Conservation (phyloP, 2,797 vertebrate genomes). For the Hozukius guyotensis region DNA sequence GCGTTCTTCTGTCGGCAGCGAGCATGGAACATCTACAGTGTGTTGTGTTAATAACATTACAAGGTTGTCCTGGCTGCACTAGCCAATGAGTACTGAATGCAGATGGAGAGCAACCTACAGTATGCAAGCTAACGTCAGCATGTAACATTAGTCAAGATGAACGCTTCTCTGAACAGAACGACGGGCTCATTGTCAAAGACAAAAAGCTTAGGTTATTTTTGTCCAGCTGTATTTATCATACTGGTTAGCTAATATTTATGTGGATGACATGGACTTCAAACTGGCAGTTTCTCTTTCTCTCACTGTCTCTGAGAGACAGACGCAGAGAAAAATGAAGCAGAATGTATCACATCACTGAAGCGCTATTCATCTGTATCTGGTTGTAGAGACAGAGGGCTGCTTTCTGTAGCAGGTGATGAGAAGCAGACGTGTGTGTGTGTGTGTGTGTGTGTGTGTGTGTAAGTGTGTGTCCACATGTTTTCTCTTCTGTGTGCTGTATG, state of each 20-base stretch:
- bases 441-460: slow-evolving; percentile 20
- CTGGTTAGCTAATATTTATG: background rate
- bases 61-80: background rate
- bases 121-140: background rate
- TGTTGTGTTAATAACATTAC: background rate
- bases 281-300: background rate
- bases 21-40: background rate
- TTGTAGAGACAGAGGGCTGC: slow-evolving; percentile 40
- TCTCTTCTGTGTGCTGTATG: slow-evolving; percentile 3
- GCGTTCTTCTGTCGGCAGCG: too few species aligned
- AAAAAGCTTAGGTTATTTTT: background rate
- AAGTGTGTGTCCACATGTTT: slow-evolving; percentile 28
- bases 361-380: slow-evolving; percentile 42
- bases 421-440: slow-evolving; percentile 47
- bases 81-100: background rate
- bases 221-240: background rate
- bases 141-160: background rate
- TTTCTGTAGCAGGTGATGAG: slow-evolving; percentile 59
- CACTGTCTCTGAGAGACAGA: slow-evolving; percentile 7
- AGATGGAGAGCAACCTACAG: background rate
- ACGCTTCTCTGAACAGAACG: background rate
- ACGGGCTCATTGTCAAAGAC: background rate
- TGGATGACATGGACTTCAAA: background rate
- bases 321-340: background rate
- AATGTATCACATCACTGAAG: slow-evolving; percentile 28